Conservation (phyloP, 2,888 invertebrate genomes). For the Chloromyia formosa region DNA sequence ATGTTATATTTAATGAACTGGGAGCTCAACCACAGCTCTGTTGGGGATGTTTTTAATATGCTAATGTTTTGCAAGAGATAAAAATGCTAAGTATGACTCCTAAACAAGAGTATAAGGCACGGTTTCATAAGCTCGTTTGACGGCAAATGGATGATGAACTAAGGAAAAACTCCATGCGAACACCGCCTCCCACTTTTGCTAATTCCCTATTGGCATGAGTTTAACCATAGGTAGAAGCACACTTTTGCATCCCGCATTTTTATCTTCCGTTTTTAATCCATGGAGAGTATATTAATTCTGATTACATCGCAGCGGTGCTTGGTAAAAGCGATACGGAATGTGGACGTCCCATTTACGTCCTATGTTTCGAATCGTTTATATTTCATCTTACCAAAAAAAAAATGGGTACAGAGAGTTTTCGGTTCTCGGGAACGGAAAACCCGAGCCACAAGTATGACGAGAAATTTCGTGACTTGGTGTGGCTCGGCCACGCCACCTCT, state of each 20-base stretch:
- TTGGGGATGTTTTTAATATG: constrained; percentile 37
- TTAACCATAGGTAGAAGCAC: constrained; percentile 1
- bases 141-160: too few species aligned
- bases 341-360: constrained; percentile 13
- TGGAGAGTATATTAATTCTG: constrained; percentile 31
- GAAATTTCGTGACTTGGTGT: not conserved
- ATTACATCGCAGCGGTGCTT: constrained; percentile 20
- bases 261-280: constrained; percentile 22
- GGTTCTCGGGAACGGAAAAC: too few species aligned
- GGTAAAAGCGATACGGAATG: constrained; percentile 25
- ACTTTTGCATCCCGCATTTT: too few species aligned
- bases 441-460: not conserved
- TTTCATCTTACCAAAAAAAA: too few species aligned
- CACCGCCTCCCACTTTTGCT: too few species aligned
- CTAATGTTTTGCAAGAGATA: constrained; percentile 30
- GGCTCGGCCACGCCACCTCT: not conserved
- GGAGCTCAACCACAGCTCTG: constrained; percentile 16
- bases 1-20: not conserved
- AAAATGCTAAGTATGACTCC: constrained; percentile 14
- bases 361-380: constrained; percentile 4
- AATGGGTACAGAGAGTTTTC: too few species aligned
- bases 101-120: too few species aligned
- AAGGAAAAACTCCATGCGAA: too few species aligned
- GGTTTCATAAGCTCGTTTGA: too few species aligned
- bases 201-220: too few species aligned